These are phyloP conservation scores for Corella eumyota DNA, from an alignment of 23 tunicate species.

Conservation along the genomic window DNA sequence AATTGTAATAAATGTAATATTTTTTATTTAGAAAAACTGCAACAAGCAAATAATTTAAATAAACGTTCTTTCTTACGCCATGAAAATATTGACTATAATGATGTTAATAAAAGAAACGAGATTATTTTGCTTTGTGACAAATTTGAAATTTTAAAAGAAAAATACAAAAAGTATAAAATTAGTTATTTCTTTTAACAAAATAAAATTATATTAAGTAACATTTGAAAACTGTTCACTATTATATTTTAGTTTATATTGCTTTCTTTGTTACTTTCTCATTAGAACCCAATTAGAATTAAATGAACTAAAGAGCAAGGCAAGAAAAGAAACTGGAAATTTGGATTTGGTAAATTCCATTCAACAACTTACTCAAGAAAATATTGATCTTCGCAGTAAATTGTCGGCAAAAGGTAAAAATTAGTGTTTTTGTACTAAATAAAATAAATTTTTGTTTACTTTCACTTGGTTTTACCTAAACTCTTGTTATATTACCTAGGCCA, in stretches of 20 bases:
- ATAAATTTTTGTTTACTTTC: no score
- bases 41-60: neutral
- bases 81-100: constrained; percentile 28
- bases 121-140: constrained; percentile 60
- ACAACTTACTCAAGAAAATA: constrained; percentile 28
- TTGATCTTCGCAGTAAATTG: constrained; percentile 7
- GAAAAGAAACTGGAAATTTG: constrained; percentile 10
- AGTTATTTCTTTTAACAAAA: neutral
- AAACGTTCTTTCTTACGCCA: neutral
- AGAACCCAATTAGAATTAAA: constrained; percentile 29
- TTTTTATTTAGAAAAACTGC: constrained; percentile 2
- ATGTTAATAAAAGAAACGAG: constrained; percentile 66
- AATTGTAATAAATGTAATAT: no score
- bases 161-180: constrained; percentile 22
- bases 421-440: neutral
- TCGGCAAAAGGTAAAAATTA: constrained; percentile 1
- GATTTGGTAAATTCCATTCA: constrained; percentile 24
- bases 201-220: neutral
- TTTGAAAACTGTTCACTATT: no score
- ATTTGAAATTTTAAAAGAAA: constrained; percentile 39
- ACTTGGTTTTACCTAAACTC: no score
- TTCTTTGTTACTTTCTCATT: no score
- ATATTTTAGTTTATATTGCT: no score
- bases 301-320: constrained; percentile 8
- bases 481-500: no score